A percentile compares a stretch with the other conserved stretches of the same genome.
Evolutionary conservation across 2,113 vertebrate genomes (phyloP).

Genomic region (Hydrolagus affinis): DNA sequence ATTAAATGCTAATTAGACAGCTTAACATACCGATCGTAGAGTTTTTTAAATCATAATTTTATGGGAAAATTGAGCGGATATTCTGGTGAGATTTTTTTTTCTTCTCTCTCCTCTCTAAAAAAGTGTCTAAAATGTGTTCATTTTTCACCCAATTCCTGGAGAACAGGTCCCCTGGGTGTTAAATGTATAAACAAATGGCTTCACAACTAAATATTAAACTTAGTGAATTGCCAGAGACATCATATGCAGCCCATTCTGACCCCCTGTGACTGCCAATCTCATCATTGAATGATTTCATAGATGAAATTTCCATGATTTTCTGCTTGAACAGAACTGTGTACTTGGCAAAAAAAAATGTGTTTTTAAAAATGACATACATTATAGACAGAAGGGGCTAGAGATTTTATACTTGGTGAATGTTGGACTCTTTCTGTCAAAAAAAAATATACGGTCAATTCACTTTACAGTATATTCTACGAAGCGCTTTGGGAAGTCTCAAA

Average conservation of each 20-base stretch:
- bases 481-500: no score
- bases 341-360: background rate
- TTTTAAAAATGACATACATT: background rate
- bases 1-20: background rate
- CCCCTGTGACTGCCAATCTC: slow-evolving; percentile 29
- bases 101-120: background rate
- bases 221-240: slow-evolving; percentile 27
- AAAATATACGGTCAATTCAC: no score
- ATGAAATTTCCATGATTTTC: slow-evolving; percentile 30
- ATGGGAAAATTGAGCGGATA: background rate
- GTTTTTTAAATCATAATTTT: background rate
- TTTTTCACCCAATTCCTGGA: background rate
- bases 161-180: background rate
- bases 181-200: slow-evolving; percentile 13
- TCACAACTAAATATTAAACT: slow-evolving; percentile 23
- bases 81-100: background rate
- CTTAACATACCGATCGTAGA: background rate
- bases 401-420: background rate
- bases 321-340: slow-evolving; percentile 10
- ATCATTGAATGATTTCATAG: slow-evolving; percentile 30
- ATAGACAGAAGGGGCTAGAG: background rate
- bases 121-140: background rate
- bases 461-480: no score
- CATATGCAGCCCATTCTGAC: slow-evolving; percentile 6
- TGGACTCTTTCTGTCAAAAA: background rate